phyloP scores from a whole-genome alignment of 2,888 invertebrate genomes.

The Clanis bilineata region DNA sequence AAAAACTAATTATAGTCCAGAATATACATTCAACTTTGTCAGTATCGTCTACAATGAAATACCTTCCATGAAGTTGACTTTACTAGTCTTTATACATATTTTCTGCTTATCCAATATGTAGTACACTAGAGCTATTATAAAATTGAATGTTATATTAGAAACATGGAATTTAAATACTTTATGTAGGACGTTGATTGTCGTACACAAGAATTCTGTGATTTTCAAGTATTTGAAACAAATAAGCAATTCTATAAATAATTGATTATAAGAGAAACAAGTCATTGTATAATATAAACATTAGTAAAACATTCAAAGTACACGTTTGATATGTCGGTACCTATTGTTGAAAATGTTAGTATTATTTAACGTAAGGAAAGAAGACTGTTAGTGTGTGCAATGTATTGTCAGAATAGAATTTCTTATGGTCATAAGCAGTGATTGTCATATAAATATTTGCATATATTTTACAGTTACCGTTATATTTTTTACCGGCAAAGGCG shows the following conservation, averaged over 20 bases:
- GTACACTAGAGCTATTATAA: background rate
- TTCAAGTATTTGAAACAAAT: constrained; percentile 2
- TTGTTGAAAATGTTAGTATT: background rate
- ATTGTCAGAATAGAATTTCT: background rate
- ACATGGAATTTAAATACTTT: background rate
- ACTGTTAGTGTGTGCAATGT: constrained; percentile 10
- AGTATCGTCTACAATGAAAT: background rate
- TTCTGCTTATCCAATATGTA: background rate
- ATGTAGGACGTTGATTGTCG: constrained; percentile 13
- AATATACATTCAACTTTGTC: too few relatives aligned
- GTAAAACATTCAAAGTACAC: background rate
- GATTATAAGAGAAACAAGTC: background rate
- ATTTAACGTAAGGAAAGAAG: constrained; percentile 8
- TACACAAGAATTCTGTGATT: constrained; percentile 1
- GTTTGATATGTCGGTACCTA: background rate
- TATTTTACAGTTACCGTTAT: background rate
- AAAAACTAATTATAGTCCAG: too few relatives aligned
- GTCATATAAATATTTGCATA: background rate
- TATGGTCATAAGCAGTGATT: background rate
- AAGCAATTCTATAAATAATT: constrained; percentile 11
- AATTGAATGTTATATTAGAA: background rate
- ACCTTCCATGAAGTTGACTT: background rate
- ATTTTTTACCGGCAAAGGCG: background rate
- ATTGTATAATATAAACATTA: background rate
- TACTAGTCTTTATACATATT: background rate